phyloP scores from a whole-genome alignment of 2,113 vertebrate genomes.

The Ceratotherium simum region DNA sequence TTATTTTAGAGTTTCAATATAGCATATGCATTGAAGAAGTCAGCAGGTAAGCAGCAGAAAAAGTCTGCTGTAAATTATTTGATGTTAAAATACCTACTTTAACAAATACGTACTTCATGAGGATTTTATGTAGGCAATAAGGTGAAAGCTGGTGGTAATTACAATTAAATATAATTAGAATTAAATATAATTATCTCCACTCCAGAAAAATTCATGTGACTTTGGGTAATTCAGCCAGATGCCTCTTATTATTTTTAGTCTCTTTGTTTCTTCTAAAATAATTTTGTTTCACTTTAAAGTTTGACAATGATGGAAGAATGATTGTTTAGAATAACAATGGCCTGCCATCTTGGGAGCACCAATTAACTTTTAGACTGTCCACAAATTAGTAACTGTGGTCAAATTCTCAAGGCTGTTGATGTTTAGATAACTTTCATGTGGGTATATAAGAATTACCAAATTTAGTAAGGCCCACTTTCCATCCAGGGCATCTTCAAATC shows the following conservation, averaged over 20 bases:
- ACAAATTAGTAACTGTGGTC: not conserved
- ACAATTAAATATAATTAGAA: constrained; percentile 23
- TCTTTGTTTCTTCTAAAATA: not conserved
- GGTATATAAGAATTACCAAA: not conserved
- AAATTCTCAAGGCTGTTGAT: not conserved
- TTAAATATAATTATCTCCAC: not conserved
- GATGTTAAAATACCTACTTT: not conserved
- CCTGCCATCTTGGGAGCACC: not conserved
- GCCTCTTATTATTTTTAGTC: not conserved
- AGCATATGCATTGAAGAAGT: not conserved
- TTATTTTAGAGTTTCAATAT: not conserved
- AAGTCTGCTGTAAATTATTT: not conserved
- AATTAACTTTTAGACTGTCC: not conserved
- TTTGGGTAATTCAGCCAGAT: not conserved
- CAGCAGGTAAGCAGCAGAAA: not conserved
- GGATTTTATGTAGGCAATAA: not conserved
- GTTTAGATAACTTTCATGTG: not conserved
- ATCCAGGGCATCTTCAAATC: not conserved
- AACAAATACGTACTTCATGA: not conserved
- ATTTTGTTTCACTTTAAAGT: not conserved
- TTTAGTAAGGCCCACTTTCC: not conserved
- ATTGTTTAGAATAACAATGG: not conserved
- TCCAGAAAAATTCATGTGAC: not conserved
- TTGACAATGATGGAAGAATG: not conserved
- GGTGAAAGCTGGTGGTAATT: not conserved